Base-by-base conservation (phyloP, 2,113 vertebrate species). In the Sigmodon hispidus region DNA sequence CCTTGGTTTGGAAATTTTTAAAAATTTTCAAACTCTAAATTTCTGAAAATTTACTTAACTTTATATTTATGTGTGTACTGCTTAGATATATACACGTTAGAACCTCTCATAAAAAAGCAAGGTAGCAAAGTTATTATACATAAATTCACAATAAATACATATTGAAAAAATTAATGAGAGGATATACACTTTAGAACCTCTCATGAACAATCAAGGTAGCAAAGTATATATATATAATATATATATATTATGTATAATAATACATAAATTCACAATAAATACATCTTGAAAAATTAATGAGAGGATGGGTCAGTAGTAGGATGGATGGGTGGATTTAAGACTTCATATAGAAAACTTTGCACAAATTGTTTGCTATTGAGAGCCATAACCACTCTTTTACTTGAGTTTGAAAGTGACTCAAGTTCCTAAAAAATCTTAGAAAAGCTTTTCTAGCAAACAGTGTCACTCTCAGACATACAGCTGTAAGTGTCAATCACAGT, bases 1-100 rank as follows among this genome's bases (percentile, higher is more conserved):
- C 2, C 45, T 76, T 85, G 36, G 24, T 93, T 93, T 84, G 63
- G 87, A 95, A 91, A 87, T 93, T 90, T 8, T 31, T 45, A 96
- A 96, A 43, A 89, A 4, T n/a, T 88, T 81, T 34, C 8, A 81
- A 92, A 75, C 4, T 48, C 52, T 63, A 69, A 48, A 90, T 45
- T 57, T 87, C 45, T 93, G 8, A 36, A 93, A 89, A 93, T 94
- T 8, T 45, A 34, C 24, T 88, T 59, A 43, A n/a, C n/a, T 94
- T 95, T 77, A 87, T 57, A 90, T 92, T 59, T 70, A 75, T 6
- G 5, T 50, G 65, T 7, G 29, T 75, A 52, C 50, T 89, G 55
- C 77, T 5, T n/a, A 45, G 29, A 24, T 83, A 89, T 1, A 36
- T 2, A 87, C 90, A 81, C 72, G 91, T 89, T 63, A 91, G 24